Evolutionary conservation across 37 sponge, comb jelly and placozoan species (phyloP).

Genomic region (Theonella swinhoei): DNA sequence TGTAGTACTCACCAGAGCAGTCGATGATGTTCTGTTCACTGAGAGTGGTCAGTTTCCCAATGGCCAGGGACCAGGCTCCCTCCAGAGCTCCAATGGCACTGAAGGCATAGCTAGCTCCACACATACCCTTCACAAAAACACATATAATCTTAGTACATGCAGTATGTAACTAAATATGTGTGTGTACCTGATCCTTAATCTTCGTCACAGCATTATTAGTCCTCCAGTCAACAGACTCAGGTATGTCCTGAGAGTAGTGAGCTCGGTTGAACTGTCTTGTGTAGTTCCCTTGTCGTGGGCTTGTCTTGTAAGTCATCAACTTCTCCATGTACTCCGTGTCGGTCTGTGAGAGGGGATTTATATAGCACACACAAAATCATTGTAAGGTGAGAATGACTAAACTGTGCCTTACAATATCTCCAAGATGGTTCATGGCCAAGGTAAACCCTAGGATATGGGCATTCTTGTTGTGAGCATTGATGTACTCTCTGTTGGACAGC

Average conservation of each 20-base stretch:
- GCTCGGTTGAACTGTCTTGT: not conserved
- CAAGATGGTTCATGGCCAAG: constrained; percentile 37
- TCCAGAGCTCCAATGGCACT: constrained; percentile 75
- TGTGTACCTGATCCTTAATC: constrained; percentile 40
- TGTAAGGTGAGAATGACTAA: too few relatives aligned
- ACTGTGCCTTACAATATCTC: constrained; percentile 23
- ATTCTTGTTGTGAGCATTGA: constrained; percentile 16
- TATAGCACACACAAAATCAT: too few relatives aligned
- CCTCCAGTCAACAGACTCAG: not conserved
- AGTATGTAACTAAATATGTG: not conserved
- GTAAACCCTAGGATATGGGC: constrained; percentile 18
- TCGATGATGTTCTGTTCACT: constrained; percentile 63
- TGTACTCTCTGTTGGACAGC: constrained; percentile 30
- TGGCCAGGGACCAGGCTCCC: constrained; percentile 50
- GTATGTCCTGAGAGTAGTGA: not conserved
- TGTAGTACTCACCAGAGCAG: constrained; percentile 52
- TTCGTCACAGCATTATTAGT: not conserved
- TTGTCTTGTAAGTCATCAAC: constrained; percentile 6
- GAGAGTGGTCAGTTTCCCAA: constrained; percentile 62
- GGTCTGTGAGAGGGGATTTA: not conserved
- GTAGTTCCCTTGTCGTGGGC: not conserved
- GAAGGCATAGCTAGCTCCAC: constrained; percentile 87
- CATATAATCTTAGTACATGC: not conserved
- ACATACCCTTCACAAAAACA: constrained; percentile 44
- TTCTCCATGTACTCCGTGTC: not conserved